Percentiles rank a stretch among this genome's conserved stretches.
These are phyloP conservation scores for Naso thynnoides DNA, from an alignment of 2,797 vertebrate species.

Conservation along the genomic window DNA sequence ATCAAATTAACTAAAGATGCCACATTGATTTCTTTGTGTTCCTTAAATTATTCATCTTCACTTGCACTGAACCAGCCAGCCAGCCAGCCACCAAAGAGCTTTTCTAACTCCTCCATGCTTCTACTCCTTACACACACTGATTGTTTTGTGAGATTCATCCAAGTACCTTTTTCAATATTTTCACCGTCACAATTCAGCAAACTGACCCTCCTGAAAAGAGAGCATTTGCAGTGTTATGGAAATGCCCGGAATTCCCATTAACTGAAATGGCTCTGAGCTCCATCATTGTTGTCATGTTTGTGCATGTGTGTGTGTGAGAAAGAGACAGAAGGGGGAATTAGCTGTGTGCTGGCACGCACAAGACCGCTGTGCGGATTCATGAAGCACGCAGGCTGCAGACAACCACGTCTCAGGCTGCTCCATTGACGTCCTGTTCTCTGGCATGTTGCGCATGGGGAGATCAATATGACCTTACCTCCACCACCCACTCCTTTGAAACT, in stretches of 20 bases:
- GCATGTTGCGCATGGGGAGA: slow-evolving; percentile 81
- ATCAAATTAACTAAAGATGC: slow-evolving; percentile 87
- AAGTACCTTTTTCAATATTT: slow-evolving; percentile 56
- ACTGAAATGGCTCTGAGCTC: slow-evolving; percentile 63
- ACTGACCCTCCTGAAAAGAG: slow-evolving; percentile 64
- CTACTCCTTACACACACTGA: slow-evolving; percentile 38
- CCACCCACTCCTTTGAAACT: slow-evolving; percentile 86
- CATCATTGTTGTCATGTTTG: slow-evolving; percentile 36
- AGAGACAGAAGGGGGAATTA: slow-evolving; percentile 2
- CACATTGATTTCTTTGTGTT: slow-evolving; percentile 86
- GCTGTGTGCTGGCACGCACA: slow-evolving; percentile 26
- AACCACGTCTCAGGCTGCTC: slow-evolving; percentile 68
- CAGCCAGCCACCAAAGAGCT: slow-evolving; percentile 70
- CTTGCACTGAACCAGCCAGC: slow-evolving; percentile 76
- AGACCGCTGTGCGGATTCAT: slow-evolving; percentile 54
- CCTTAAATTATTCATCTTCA: slow-evolving; percentile 85
- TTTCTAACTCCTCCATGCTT: slow-evolving; percentile 56
- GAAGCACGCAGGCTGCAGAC: slow-evolving; percentile 64
- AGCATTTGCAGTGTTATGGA: slow-evolving; percentile 59
- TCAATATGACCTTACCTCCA: slow-evolving; percentile 89
- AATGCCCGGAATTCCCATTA: slow-evolving; percentile 72
- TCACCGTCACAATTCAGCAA: slow-evolving; percentile 50
- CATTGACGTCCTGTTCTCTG: slow-evolving; percentile 83
- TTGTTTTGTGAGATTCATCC: slow-evolving; percentile 56
- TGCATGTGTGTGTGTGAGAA: slow-evolving; percentile 12